Evolutionary conservation across 2,113 vertebrate genomes (phyloP), one percentile per base, ranked within the genome.

Genomic region (Isichthys henryi): DNA sequence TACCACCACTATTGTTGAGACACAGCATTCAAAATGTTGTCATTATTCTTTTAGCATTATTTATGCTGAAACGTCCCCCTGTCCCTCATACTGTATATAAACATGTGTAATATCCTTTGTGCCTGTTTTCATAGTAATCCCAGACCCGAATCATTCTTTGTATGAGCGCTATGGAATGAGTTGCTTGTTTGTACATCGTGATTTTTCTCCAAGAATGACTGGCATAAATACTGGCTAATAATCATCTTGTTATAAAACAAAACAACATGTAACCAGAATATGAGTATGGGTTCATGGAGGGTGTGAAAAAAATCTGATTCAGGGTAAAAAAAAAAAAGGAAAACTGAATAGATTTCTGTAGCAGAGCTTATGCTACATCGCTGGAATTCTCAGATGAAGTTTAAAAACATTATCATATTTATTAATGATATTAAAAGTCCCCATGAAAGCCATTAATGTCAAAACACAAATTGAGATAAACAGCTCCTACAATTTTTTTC

Each of bases 401-500:
- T 91, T 88, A 91, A 90, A 90, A 90, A 89, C 77, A 88, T 70
- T 49, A 91, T 90, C 50, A 82, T 90, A 93, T 92, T 93, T 95
- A 90, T 92, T 94, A 45, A 89, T 92, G 80, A 91, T 91, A 90
- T 70, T 91, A 90, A 92, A 90, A 49, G 39, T 82, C 45, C 90
- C 91, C 88, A 86, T 15, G 88, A 91, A 92, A 91, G 56, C 70
- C 91, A 91, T 31, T 92, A 84, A 84, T 91, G 88, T 91, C 90
- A 58, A 88, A 87, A 92, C 88, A 93, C 89, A 92, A 90, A 87
- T 31, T 70, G 39, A 91, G 86, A 27, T n/a, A 93, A 91, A 88
- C 88, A 89, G 90, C 13, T 27, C 90, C 92, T 93, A 58, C 19
- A 89, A 91, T 70, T n/a, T 82, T 84, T 82, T 87, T 56, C 46